Evolutionary conservation across 2,797 vertebrate species (phyloP), one percentile per base, ranked within the genome.

Genomic region (Eutrigla gurnardus): DNA sequence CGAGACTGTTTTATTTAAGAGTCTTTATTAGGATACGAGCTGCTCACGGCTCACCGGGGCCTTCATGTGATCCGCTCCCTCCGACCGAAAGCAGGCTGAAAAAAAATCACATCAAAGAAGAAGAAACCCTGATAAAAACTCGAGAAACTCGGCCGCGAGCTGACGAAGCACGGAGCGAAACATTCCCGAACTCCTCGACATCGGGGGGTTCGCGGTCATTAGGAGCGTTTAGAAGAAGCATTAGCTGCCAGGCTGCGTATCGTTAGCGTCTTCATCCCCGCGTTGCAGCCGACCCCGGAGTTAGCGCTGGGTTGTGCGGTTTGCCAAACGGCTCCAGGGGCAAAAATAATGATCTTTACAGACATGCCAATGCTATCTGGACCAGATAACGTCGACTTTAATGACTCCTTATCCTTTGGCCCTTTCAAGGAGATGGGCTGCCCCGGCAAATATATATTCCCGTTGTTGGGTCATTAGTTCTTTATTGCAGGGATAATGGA

Each of bases 341-440:
- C 84, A 86, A 92, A 94, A 94, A 94, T 95, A 95, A 95, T 95
- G 93, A 95, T 94, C 92, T 93, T 91, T 84, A 87, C 88, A 92
- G 92, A 93, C 92, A 94, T 94, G 91, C 93, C 94, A 93, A 92
- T 91, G 90, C 90, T 94, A 94, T 94, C 92, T 93, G 87, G 83
- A 91, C 87, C 90, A 93, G 93, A 95, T 94, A 94, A 94, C 86
- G 35, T 83, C 67, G 25, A 80, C 86, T 90, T 92, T 94, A 95
- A 94, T 94, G 92, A 92, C 89, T 93, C 85, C 91, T 93, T 93
- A 92, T 93, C 92, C 91, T 92, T 91, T 89, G 86, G 91, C 92
- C 90, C 88, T 85, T 91, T 86, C 88, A 87, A 90, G 87, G 91
- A 93, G 88, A 94, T 86, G 86, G 88, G 83, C 25, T 70, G 83